These are phyloP conservation scores for Luscinia luscinia DNA, from an alignment of 2,797 vertebrate genomes.

Conservation along the genomic window DNA sequence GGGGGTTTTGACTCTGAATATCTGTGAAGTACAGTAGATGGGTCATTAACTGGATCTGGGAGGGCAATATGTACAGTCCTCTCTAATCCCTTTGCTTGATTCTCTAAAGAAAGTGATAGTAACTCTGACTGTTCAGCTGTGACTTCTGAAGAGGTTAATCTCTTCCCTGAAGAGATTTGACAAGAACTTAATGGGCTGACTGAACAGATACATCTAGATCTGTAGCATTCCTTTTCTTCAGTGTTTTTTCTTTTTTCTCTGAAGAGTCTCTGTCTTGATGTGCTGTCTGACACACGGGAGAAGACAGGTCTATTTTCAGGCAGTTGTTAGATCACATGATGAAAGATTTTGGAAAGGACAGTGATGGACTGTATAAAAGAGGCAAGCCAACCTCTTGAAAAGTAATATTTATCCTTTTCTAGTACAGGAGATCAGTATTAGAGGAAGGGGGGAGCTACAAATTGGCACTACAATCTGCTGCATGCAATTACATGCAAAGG, in stretches of 20 bases:
- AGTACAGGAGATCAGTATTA: not conserved
- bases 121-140: not conserved
- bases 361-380: not conserved
- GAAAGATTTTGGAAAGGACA: not conserved
- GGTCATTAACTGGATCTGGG: not conserved
- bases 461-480: not conserved
- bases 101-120: not conserved
- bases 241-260: not conserved
- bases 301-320: not conserved
- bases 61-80: rapidly evolving
- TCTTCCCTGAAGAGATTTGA: not conserved
- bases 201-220: not conserved
- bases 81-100: not conserved
- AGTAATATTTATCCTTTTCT: not conserved
- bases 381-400: not conserved
- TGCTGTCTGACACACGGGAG: not conserved
- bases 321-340: not conserved
- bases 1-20: not conserved
- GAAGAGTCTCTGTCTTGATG: not conserved
- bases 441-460: not conserved
- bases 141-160: not conserved
- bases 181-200: not conserved
- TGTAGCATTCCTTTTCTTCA: not conserved
- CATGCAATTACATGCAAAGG: not conserved
- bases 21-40: not conserved